Evolutionary conservation across 1,140 invertebrate species (phyloP).

Genomic region (Drosophila ananassae): DNA sequence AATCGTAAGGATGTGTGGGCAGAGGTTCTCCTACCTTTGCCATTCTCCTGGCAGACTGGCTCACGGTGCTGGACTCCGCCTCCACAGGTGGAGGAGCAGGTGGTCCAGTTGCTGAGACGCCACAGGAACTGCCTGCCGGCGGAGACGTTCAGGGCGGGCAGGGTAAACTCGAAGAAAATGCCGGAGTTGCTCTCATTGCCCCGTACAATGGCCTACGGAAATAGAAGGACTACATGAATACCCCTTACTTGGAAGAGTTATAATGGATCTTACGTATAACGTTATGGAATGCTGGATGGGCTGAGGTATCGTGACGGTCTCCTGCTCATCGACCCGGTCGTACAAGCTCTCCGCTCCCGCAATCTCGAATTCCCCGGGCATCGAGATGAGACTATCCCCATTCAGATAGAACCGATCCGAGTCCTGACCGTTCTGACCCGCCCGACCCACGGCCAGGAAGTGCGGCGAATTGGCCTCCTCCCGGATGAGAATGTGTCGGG

Average conservation of each 20-base stretch:
- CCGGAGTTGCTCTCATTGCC: slow-evolving; percentile 91
- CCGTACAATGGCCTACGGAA: slow-evolving; percentile 90
- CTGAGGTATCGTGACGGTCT: slow-evolving; percentile 92
- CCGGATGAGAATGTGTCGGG: slow-evolving; percentile 92
- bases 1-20: background rate
- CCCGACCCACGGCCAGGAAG: slow-evolving; percentile 91
- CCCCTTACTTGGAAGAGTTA: background rate
- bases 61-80: slow-evolving; percentile 91
- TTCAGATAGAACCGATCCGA: slow-evolving; percentile 90
- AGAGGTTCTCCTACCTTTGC: slow-evolving; percentile 84
- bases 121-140: slow-evolving; percentile 88
- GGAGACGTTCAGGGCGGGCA: slow-evolving; percentile 87
- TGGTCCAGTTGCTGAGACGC: slow-evolving; percentile 89
- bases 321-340: slow-evolving; percentile 91
- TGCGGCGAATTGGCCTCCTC: slow-evolving; percentile 92
- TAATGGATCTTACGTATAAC: slow-evolving; percentile 88
- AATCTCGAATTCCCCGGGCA: slow-evolving; percentile 92
- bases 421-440: slow-evolving; percentile 78
- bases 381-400: slow-evolving; percentile 91
- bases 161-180: slow-evolving; percentile 92
- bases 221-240: background rate
- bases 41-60: slow-evolving; percentile 88
- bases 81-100: slow-evolving; percentile 93
- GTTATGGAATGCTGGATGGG: slow-evolving; percentile 92
- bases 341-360: slow-evolving; percentile 93